Conservation (phyloP, 2,113 vertebrate genomes). For the Anhinga rufa region DNA sequence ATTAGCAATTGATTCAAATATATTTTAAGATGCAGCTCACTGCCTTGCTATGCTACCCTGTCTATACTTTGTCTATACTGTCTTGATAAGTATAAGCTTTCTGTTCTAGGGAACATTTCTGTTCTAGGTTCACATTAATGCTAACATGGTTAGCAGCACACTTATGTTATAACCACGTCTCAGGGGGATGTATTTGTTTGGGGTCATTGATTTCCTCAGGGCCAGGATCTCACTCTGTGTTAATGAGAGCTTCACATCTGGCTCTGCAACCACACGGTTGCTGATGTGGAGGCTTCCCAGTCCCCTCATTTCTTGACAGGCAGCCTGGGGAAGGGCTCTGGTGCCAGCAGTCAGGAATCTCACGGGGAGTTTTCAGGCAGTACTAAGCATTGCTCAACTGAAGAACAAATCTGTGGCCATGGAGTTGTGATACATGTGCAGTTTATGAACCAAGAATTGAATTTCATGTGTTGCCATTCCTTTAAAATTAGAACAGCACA, state of each 20-base stretch:
- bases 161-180: not conserved
- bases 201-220: not conserved
- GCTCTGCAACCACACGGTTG: not conserved
- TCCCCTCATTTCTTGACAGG: not conserved
- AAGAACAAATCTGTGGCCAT: not conserved
- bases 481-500: not conserved
- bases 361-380: not conserved
- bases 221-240: not conserved
- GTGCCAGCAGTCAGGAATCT: not conserved
- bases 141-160: not conserved
- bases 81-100: not conserved
- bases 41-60: not conserved
- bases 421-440: accelerated
- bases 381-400: not conserved
- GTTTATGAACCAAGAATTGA: not conserved
- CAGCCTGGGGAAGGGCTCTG: not conserved
- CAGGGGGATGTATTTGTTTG: not conserved
- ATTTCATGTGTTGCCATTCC: not conserved
- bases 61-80: not conserved
- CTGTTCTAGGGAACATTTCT: not conserved
- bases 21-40: not conserved
- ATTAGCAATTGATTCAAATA: not conserved
- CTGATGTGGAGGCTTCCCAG: not conserved
- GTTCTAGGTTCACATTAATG: not conserved
- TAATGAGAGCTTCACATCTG: not conserved